Base-by-base conservation (phyloP, 2,113 vertebrate genomes). In the Takifugu bimaculatus region DNA sequence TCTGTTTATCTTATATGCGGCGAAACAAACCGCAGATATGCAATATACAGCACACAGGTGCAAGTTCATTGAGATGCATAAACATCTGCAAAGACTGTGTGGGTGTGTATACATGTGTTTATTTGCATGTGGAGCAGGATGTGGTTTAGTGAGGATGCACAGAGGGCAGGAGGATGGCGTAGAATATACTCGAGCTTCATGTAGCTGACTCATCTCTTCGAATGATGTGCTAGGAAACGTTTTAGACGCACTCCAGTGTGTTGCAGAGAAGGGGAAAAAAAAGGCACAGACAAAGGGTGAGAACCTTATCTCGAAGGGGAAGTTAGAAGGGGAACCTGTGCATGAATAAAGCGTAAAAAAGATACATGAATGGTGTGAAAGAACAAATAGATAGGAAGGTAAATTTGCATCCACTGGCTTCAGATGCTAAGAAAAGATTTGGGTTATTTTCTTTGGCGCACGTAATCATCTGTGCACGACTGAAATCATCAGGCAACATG, bases 361-460 rank as follows among this genome's bases (percentile, higher is more conserved):
- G 48, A 7, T 2, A 3, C 25, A 10, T 44, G 4, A 60, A 42
- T 0, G 11, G 14, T 2, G 4, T 9, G 11, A 26, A 26, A 32
- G 0, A 7, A 26, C 45, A 35, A 61, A 68, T 39, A 66, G 62
- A 52, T 45, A 14, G 28, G 29, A 29, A 67, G 55, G 63, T 57
- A 67, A 35, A 13, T 20, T 20, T 20, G 20, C 20, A 20, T 20
- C 20, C 20, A 20, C 13, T 74, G 72, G 63, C 65, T 63, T 68
- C 50, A 68, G 26, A 67, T 4, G 53, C 29, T n/a, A 4, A 29
- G 15, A 28, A 71, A 1, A 50, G 43, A 79, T 81, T 49, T 76
- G 60, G 82, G 82, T 81, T 70, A 84, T 63, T 83, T 88, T 83
- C 87, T 85, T 82, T 65, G 27, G 60, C 6, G 7, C 10, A 57